These are phyloP conservation scores for Galeopsomyia nigrocyanea DNA, from an alignment of 2,888 invertebrate species.

Conservation along the genomic window DNA sequence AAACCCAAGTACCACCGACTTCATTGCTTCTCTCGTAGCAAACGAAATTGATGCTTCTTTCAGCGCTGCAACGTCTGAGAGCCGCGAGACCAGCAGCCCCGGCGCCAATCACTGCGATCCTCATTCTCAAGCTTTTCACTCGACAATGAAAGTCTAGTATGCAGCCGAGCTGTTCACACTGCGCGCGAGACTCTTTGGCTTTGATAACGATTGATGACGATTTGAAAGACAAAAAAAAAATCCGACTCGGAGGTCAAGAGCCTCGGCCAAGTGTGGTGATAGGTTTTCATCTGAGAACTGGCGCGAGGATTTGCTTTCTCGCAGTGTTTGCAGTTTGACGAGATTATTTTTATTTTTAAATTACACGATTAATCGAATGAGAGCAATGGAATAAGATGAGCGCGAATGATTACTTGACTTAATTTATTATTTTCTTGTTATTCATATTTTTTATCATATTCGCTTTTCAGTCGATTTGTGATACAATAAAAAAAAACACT, in stretches of 20 bases:
- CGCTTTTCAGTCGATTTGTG: too few species aligned
- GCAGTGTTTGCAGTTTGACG: too few species aligned
- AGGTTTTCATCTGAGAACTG: neutral
- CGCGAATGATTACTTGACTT: too few species aligned
- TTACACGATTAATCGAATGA: too few species aligned
- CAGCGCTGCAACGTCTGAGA: constrained; percentile 75
- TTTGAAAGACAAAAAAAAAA: constrained; percentile 5
- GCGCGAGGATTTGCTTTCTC: too few species aligned
- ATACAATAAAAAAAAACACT: too few species aligned
- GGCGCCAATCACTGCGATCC: constrained; percentile 85
- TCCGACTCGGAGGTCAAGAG: constrained; percentile 22
- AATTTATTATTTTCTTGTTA: too few species aligned
- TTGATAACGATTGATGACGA: constrained; percentile 1
- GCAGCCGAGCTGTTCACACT: neutral
- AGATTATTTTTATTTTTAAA: too few species aligned
- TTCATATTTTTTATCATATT: too few species aligned
- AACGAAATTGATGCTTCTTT: constrained; percentile 71
- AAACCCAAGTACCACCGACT: constrained; percentile 94
- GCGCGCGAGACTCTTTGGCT: neutral
- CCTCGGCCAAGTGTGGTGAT: constrained; percentile 1
- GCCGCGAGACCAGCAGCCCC: constrained; percentile 91
- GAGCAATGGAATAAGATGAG: too few species aligned
- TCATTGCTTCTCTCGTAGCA: constrained; percentile 82
- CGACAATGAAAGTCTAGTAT: too few species aligned
- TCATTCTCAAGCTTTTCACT: constrained; percentile 58